Evolutionary conservation across 2,113 vertebrate species (phyloP).

Genomic region (Ploceus nigricollis): DNA sequence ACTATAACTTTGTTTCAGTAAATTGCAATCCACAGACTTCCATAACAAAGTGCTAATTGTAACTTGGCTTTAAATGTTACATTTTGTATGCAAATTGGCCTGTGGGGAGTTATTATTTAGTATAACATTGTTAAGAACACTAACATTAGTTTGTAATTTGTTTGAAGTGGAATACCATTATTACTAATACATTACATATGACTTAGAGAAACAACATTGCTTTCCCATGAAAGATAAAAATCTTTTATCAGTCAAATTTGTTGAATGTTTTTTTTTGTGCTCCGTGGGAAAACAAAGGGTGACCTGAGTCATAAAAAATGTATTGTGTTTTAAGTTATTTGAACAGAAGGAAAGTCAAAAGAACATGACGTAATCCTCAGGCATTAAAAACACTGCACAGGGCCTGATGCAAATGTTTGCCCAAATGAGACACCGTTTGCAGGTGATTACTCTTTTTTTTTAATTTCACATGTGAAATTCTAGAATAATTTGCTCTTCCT

Average conservation of each 20-base stretch:
- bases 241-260: slow-evolving; percentile 59
- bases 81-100: slow-evolving; percentile 73
- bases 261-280: slow-evolving; percentile 25
- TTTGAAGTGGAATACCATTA: slow-evolving; percentile 69
- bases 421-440: background rate
- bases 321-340: slow-evolving; percentile 46
- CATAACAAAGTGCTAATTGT: slow-evolving; percentile 74
- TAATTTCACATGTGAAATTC: background rate
- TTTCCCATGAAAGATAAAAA: slow-evolving; percentile 63
- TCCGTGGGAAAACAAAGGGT: slow-evolving; percentile 60
- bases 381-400: background rate
- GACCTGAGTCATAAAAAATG: slow-evolving; percentile 56
- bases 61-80: slow-evolving; percentile 74
- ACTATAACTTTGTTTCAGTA: slow-evolving; percentile 63
- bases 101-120: slow-evolving; percentile 69
- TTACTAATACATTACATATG: slow-evolving; percentile 61
- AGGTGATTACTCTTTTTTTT: background rate
- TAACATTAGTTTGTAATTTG: slow-evolving; percentile 72
- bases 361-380: slow-evolving; percentile 1
- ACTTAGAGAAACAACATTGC: slow-evolving; percentile 51
- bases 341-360: slow-evolving; percentile 46
- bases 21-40: slow-evolving; percentile 67
- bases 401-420: background rate
- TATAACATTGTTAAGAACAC: slow-evolving; percentile 62
- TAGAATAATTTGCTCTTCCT: background rate